A percentile compares a stretch with the other conserved stretches of the same genome.
These are phyloP conservation scores for Nesoenas mayeri DNA, from an alignment of 2,113 vertebrate species.

Conservation along the genomic window DNA sequence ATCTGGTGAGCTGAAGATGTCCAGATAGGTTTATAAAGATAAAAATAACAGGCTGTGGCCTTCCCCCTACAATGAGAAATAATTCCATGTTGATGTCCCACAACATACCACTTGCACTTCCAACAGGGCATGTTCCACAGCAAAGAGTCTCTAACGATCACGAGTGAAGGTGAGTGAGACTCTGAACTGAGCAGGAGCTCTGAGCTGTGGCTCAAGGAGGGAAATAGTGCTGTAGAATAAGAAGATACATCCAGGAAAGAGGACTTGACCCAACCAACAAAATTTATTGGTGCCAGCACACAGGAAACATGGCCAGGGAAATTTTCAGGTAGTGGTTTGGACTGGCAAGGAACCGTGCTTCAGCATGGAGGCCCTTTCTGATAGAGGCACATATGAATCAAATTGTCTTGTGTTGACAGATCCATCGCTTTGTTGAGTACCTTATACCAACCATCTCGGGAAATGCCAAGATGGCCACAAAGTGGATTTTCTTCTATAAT, in stretches of 20 bases:
- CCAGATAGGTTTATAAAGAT: slow-evolving; percentile 14
- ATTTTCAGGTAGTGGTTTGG: not conserved
- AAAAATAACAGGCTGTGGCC: slow-evolving; percentile 13
- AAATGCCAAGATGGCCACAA: not conserved
- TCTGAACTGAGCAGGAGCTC: not conserved
- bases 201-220: not conserved
- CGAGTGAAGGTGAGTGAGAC: rapidly evolving
- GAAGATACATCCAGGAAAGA: not conserved
- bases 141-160: not conserved
- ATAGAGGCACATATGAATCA: not conserved
- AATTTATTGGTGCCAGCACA: rapidly evolving
- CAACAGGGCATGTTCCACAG: not conserved
- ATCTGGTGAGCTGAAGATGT: slow-evolving; percentile 18
- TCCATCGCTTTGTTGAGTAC: not conserved
- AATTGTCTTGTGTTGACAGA: not conserved
- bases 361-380: not conserved
- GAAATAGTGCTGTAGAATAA: not conserved
- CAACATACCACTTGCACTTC: not conserved
- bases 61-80: not conserved
- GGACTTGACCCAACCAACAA: not conserved
- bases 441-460: not conserved
- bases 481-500: not conserved
- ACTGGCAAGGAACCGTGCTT: not conserved
- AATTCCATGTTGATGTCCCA: not conserved
- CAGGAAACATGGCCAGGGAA: not conserved